phyloP scores from a whole-genome alignment of 2,113 vertebrate species.

The Barbus barbus region DNA sequence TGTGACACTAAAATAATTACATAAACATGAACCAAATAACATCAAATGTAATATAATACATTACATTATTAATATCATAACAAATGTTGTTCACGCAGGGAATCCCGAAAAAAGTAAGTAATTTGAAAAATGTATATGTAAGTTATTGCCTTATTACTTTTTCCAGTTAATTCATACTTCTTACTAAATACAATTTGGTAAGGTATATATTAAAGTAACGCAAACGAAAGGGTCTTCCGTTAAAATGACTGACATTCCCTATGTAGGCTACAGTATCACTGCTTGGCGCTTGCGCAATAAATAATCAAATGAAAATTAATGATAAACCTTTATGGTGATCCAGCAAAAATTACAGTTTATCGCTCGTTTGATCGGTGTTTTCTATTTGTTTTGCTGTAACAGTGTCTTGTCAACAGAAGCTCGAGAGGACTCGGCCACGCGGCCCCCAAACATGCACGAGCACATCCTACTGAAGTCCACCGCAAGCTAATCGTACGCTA shows the following conservation, averaged over 20 bases:
- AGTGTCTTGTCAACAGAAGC: neutral
- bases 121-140: too few species aligned
- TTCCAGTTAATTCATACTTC: neutral
- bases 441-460: conserved; percentile 21
- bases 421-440: neutral
- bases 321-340: too few species aligned
- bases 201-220: neutral
- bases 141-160: too few species aligned
- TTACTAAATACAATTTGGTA: neutral
- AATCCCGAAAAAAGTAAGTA: too few species aligned
- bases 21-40: neutral
- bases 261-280: neutral
- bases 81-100: too few species aligned
- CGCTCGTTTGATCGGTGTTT: neutral
- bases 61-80: neutral
- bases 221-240: neutral
- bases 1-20: neutral
- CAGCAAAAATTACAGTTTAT: neutral
- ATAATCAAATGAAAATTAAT: neutral
- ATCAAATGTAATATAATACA: neutral
- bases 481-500: conserved; percentile 1
- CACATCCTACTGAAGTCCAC: neutral
- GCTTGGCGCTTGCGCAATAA: neutral
- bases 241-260: neutral
- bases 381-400: neutral